Evolutionary conservation across 2,113 vertebrate genomes (phyloP), one percentile per base, ranked within the genome.

Genomic region (Corvus hawaiiensis): DNA sequence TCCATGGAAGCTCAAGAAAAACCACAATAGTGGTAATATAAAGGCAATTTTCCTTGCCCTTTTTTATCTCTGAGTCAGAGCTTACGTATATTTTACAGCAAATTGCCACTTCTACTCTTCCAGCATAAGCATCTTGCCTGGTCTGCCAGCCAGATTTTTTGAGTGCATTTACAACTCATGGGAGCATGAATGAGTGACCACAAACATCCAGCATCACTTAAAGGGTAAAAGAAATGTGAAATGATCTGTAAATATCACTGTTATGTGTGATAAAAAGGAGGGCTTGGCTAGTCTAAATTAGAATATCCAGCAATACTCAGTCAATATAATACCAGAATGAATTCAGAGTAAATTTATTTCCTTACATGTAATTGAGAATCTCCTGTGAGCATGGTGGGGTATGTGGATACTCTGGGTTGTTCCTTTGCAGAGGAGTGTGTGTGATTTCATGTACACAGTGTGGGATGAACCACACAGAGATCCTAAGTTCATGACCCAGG

Each of bases 141-240:
- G 24, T 78, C 66, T 81, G 71, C 52, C 63, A 64, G 59, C 49
- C 68, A 76, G 9, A 63, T 74, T 72, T 87, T 92, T 89, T 26
- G 18, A 72, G 71, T 72, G 49, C 28, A 5, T 94, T 94, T 94
- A 44, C 68, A 80, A 13, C 39, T 76, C 54, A 51, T 2, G 41
- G 73, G 51, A 77, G 71, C 2, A 14, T 7, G 3, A 93, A 54
- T 13, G 30, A 88, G 59, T 2, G 13, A 55, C 64, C 68, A 32
- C 13, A 64, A 87, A 23, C 26, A 32, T 58, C 32, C 33, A 49
- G 41, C 2, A 0, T 73, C 58, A 68, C 66, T 84, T 72, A 90
- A 89, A 86, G 91, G 81, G 91, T 96, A 46, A 89, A 91, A 80
- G 33, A 46, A 87, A 87, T n/a, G 54, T 55, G 64, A 95, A 91